phyloP scores from a whole-genome alignment of 2,113 vertebrate species.

The Callospermophilus lateralis region DNA sequence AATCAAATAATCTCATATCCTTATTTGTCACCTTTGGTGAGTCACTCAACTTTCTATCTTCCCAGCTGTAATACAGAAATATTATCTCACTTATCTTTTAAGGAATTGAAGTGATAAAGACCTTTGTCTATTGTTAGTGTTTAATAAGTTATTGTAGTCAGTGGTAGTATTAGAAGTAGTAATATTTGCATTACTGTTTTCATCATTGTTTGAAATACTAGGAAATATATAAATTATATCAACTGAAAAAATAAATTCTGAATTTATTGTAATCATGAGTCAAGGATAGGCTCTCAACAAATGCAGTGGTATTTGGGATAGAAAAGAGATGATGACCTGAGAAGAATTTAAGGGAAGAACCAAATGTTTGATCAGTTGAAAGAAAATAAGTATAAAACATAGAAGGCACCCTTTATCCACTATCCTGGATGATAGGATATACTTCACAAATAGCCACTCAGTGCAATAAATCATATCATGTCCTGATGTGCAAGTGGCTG shows the following conservation, averaged over 20 bases:
- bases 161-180: neutral
- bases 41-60: neutral
- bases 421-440: neutral
- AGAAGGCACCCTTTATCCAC: neutral
- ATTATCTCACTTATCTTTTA: neutral
- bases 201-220: neutral
- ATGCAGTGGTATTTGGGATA: neutral
- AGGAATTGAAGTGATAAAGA: neutral
- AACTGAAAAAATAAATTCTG: neutral
- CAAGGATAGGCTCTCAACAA: neutral
- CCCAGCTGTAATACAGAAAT: neutral
- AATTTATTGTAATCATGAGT: neutral
- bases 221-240: neutral
- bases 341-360: neutral
- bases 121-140: neutral
- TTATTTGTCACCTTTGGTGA: neutral
- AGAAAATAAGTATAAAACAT: conserved; percentile 1
- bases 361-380: neutral
- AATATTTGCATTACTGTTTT: neutral
- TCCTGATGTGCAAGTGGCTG: neutral
- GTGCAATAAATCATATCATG: neutral
- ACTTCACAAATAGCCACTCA: neutral
- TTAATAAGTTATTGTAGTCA: neutral
- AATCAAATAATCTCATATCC: neutral
- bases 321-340: neutral